Base-by-base conservation (phyloP, 2,113 vertebrate species). In the Cyprinodon variegatus region DNA sequence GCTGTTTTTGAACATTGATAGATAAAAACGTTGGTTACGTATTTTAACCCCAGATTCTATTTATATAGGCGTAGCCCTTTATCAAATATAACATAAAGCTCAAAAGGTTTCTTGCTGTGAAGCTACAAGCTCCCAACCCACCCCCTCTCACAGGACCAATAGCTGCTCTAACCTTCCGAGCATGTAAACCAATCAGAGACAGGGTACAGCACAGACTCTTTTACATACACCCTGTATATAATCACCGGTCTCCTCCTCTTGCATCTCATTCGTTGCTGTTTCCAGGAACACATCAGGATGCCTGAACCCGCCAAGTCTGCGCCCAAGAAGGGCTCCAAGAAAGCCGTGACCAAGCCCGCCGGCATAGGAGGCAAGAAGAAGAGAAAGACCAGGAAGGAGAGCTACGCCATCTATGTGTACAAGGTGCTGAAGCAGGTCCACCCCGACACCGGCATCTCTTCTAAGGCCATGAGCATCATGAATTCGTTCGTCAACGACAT, bases 391-490 rank as follows among this genome's bases (percentile, higher is more conserved):
- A 78, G 88, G 53, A 89, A 40, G 65, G 80, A 89, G 78, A 86
- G 78, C 40, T 89, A 89, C 1, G 85, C 78, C 11, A 89, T 89
- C 76, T 89, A 88, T 10, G 81, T 89, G 11, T 87, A 87, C 77
- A 89, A 89, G 74, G 88, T 89, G 7, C 20, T 89, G 12, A 89
- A 89, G 71, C 88, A 89, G 74, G 88, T 89, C 0, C 88, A 89
- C 41, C 88, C 85, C 0, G 88, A 89, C 48, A 89, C 88, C 10
- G 88, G 85, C 0, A 86, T 89, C 46, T 89, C 88, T 0, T 89
- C 88, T 10, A 89, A 88, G 39, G 88, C 88, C 4, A 89, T 89
- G 88, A 69, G 81, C 59, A 87, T 89, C 78, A 89, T 89, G 88
- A 89, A 89, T 37, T 89, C 83, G 0, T 89, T 89, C 14, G 87